A percentile compares a stretch with the other conserved stretches of the same genome.
Evolutionary conservation across 2,888 invertebrate genomes (phyloP).

Genomic region (Eupelmus urozonus): DNA sequence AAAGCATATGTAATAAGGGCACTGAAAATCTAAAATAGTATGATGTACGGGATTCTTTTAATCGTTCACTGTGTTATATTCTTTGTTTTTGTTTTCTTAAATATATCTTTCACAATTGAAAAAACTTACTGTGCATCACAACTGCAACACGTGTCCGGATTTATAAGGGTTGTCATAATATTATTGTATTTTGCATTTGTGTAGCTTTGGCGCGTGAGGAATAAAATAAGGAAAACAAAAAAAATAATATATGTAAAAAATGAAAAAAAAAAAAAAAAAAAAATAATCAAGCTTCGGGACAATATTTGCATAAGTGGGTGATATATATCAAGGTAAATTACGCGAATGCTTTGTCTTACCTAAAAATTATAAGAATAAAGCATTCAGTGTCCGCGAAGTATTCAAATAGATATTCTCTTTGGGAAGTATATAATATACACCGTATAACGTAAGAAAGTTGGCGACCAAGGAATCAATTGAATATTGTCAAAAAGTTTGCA

Average conservation of each 20-base stretch:
- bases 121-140: conserved; percentile 10
- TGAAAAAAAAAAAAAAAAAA: conserved; percentile 1
- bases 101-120: not conserved
- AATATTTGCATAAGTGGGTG: conserved; percentile 33
- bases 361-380: conserved; percentile 1
- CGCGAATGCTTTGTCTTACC: conserved; percentile 22
- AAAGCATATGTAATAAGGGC: too few relatives aligned
- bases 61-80: conserved; percentile 3
- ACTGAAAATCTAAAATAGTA: not conserved
- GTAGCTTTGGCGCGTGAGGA: conserved; percentile 29
- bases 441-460: conserved; percentile 1
- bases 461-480: conserved; percentile 13
- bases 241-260: not conserved
- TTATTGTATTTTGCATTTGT: conserved; percentile 29
- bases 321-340: conserved; percentile 12
- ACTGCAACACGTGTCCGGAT: conserved; percentile 19
- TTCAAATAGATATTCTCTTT: conserved; percentile 5
- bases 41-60: not conserved
- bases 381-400: not conserved
- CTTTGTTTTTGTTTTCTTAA: not conserved
- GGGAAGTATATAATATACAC: conserved; percentile 5
- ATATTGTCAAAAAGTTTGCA: conserved; percentile 11
- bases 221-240: not conserved
- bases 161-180: conserved; percentile 26
- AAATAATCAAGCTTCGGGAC: conserved; percentile 33